A percentile compares a stretch with the other conserved stretches of the same genome.
Evolutionary conservation across 2,888 invertebrate species (phyloP).

Genomic region (Dione juno): DNA sequence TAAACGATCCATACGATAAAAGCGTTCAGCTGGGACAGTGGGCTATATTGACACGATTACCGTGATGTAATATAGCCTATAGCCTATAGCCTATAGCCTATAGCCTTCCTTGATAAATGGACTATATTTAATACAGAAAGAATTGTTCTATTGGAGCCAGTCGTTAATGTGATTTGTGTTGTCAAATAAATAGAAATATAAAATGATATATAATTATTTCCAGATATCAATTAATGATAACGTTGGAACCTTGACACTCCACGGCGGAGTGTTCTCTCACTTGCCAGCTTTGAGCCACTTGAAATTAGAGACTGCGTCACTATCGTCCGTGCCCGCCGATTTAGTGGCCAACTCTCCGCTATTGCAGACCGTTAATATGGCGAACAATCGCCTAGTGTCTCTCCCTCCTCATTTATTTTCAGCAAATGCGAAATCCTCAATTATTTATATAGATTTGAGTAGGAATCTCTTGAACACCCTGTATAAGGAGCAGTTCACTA

Average conservation of each 20-base stretch:
- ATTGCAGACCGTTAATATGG: slow-evolving; percentile 47
- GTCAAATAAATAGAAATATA: too few species aligned
- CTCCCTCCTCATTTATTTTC: slow-evolving; percentile 46
- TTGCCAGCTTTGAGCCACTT: slow-evolving; percentile 46
- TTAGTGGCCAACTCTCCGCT: slow-evolving; percentile 46
- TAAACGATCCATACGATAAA: too few species aligned
- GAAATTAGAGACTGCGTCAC: slow-evolving; percentile 39
- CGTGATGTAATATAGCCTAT: too few species aligned
- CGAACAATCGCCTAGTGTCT: slow-evolving; percentile 46
- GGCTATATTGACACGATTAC: too few species aligned
- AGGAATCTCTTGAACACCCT: slow-evolving; percentile 33
- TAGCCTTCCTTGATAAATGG: too few species aligned
- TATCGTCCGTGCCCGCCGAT: slow-evolving; percentile 36
- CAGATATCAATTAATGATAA: slow-evolving; percentile 43
- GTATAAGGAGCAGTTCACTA: slow-evolving; percentile 11
- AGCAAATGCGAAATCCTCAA: slow-evolving; percentile 37
- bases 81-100: too few species aligned
- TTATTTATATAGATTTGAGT: slow-evolving; percentile 44
- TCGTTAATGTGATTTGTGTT: too few species aligned
- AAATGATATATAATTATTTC: neutral
- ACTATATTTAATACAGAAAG: too few species aligned
- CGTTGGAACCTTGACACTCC: slow-evolving; percentile 26
- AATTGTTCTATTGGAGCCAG: too few species aligned
- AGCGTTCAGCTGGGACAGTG: too few species aligned
- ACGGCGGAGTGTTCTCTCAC: slow-evolving; percentile 45